Evolutionary conservation across 2,888 invertebrate genomes (phyloP).

Genomic region (Rhagophthalmus giganteus): DNA sequence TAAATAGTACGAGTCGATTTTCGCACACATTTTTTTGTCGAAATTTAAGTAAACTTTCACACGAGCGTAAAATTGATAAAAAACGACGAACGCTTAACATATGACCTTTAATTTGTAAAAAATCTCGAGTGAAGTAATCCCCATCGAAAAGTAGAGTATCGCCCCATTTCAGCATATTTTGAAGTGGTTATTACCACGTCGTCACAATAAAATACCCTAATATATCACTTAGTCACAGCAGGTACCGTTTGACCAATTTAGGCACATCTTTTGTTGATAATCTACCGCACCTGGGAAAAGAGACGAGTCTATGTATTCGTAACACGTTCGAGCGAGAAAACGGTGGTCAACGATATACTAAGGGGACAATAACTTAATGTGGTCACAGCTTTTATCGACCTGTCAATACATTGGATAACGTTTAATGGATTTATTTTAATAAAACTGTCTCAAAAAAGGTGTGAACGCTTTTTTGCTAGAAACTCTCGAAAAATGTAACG

Average conservation of each 20-base stretch:
- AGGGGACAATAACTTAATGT: slow-evolving; percentile 34
- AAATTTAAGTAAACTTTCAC: slow-evolving; percentile 16
- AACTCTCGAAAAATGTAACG: neutral
- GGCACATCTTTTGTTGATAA: slow-evolving; percentile 21
- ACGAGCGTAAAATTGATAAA: slow-evolving; percentile 30
- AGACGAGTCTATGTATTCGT: slow-evolving; percentile 7
- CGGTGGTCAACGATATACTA: slow-evolving; percentile 23
- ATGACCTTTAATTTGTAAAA: slow-evolving; percentile 5
- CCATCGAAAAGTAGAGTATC: neutral
- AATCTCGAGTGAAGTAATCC: neutral
- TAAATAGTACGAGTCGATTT: no score
- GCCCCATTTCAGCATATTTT: slow-evolving; percentile 19
- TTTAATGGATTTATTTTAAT: slow-evolving; percentile 21
- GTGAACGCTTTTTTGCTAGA: slow-evolving; percentile 6
- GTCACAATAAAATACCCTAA: slow-evolving; percentile 16
- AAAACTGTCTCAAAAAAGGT: slow-evolving; percentile 3
- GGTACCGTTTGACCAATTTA: slow-evolving; percentile 27
- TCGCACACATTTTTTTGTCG: no score
- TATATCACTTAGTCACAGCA: slow-evolving; percentile 26
- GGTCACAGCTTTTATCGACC: slow-evolving; percentile 24
- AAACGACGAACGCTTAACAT: slow-evolving; percentile 7
- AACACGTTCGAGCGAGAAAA: slow-evolving; percentile 3
- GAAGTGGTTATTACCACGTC: slow-evolving; percentile 15
- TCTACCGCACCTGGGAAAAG: slow-evolving; percentile 15
- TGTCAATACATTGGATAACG: slow-evolving; percentile 27